A percentile compares a stretch with the other conserved stretches of the same genome.
Conservation (phyloP, 2,888 invertebrate species). For the Standfussiana lucernea region DNA sequence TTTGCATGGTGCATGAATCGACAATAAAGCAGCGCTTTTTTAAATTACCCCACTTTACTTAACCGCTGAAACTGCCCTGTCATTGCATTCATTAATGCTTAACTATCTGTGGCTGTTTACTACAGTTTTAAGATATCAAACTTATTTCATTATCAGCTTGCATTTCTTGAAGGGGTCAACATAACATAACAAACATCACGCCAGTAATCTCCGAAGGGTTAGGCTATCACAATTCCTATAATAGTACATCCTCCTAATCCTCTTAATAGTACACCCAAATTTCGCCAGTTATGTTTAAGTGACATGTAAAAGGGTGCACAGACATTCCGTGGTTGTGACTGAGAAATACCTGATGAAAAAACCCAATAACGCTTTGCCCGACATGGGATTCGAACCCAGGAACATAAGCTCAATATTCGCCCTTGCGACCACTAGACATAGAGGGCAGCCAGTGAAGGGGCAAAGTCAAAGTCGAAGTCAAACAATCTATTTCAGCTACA, state of each 20-base stretch:
- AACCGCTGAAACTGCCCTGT: constrained; percentile 17
- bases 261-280: background rate
- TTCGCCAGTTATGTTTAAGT: background rate
- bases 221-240: background rate
- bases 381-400: background rate
- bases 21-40: constrained; percentile 8
- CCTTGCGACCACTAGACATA: background rate
- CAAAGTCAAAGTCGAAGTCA: background rate
- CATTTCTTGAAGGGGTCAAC: background rate
- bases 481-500: background rate
- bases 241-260: too few species aligned
- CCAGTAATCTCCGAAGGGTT: background rate
- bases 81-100: constrained; percentile 17
- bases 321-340: background rate
- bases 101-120: background rate
- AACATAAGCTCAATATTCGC: background rate
- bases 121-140: background rate
- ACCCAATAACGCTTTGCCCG: background rate
- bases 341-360: background rate
- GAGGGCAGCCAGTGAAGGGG: background rate
- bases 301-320: background rate
- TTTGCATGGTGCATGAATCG: constrained; percentile 29
- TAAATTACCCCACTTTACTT: constrained; percentile 32
- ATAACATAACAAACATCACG: background rate
- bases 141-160: background rate